phyloP scores from a whole-genome alignment of 2,888 invertebrate genomes.

The Lissonota sp. region DNA sequence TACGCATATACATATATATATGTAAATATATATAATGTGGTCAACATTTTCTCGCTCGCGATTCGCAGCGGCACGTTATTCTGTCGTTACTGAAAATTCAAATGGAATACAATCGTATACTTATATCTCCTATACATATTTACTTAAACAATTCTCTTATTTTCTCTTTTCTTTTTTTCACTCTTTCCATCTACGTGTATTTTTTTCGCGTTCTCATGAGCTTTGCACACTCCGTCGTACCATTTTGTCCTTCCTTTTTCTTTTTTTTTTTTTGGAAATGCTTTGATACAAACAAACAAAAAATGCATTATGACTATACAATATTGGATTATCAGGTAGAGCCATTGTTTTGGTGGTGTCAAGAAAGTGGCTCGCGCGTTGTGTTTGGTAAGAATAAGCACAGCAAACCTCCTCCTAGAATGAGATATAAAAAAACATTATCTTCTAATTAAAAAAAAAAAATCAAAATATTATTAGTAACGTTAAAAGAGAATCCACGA shows the following conservation, averaged over 20 bases:
- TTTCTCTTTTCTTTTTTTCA: constrained; percentile 4
- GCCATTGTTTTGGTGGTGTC: constrained; percentile 77
- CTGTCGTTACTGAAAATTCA: constrained; percentile 38
- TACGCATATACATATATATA: constrained; percentile 17
- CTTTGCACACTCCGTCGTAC: constrained; percentile 44
- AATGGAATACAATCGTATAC: constrained; percentile 29
- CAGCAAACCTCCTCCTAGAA: constrained; percentile 91
- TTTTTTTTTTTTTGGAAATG: constrained; percentile 58
- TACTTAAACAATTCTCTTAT: constrained; percentile 44
- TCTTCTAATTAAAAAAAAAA: neutral
- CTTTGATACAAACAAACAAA: constrained; percentile 62
- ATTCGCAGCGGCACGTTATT: constrained; percentile 22
- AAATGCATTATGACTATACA: constrained; percentile 73
- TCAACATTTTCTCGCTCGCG: constrained; percentile 36
- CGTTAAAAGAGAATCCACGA: neutral
- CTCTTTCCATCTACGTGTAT: constrained; percentile 17
- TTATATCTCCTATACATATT: constrained; percentile 49
- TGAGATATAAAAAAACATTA: constrained; percentile 21
- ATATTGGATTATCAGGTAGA: constrained; percentile 63
- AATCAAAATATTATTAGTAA: constrained; percentile 5
- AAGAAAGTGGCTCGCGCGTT: constrained; percentile 90
- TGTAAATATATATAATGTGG: constrained; percentile 22
- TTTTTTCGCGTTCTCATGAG: constrained; percentile 30
- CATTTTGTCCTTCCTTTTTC: neutral
- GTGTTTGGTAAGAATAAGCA: constrained; percentile 96